Evolutionary conservation across 2,797 vertebrate genomes (phyloP).

Genomic region (Buceros bicornis): DNA sequence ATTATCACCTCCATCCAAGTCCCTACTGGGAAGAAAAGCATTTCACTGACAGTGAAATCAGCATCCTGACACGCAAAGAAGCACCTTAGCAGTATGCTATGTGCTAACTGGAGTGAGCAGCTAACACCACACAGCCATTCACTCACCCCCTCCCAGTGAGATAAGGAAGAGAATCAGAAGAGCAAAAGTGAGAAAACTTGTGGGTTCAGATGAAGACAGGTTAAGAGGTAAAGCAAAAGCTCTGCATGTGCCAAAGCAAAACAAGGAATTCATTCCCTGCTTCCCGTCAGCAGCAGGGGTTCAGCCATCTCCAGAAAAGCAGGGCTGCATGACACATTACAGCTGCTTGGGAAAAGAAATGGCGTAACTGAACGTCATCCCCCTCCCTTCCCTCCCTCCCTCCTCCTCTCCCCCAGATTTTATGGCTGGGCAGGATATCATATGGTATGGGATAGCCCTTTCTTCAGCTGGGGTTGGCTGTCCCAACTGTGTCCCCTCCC

Average conservation of each 20-base stretch:
- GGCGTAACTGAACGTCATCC: background rate
- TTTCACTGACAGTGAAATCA: background rate
- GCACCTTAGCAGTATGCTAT: background rate
- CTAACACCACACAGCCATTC: background rate
- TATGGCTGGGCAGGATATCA: accelerated
- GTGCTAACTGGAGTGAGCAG: background rate
- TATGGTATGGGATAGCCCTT: background rate
- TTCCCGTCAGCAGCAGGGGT: background rate
- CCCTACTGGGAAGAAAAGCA: background rate
- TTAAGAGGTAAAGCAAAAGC: background rate
- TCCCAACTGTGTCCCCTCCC: background rate
- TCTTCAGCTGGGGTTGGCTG: background rate
- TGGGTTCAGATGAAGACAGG: background rate
- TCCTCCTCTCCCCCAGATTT: background rate
- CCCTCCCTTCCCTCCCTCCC: background rate
- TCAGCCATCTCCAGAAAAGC: background rate
- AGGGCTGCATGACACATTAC: background rate
- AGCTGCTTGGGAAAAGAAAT: background rate
- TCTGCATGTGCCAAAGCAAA: background rate
- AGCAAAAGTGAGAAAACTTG: background rate
- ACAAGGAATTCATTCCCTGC: background rate
- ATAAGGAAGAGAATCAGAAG: background rate
- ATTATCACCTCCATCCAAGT: background rate
- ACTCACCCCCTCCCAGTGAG: background rate
- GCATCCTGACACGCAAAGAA: background rate